Evolutionary conservation across 53 echinoderm and acorn worm species (phyloP), one percentile per base, ranked within the genome.

Genomic region (Arbacia lixula): DNA sequence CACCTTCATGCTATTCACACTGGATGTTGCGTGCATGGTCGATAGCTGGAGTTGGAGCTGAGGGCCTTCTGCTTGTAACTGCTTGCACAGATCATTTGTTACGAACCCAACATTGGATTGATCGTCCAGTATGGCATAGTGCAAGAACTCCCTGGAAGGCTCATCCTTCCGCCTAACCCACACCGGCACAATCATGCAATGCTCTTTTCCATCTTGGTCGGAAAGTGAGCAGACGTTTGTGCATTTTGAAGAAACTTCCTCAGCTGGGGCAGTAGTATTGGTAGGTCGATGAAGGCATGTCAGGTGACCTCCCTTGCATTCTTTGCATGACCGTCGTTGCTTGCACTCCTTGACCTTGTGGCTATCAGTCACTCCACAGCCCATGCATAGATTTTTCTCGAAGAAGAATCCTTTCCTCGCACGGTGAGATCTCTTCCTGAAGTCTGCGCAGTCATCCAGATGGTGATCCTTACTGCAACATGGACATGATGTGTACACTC

Each of bases 141-240:
- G 33, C 1, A 66, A 36, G 53, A 21, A 49, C 25, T 77, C 77
- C 50, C 25, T 43, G 21, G 38, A 3, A 17, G 53, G 78, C 14
- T 79, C 53, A 22, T 37, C 65, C 34, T 9, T 32, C 3, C 6
- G 14, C 25, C 80, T 65, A 11, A 87, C 68, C 56, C 66, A 65
- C 14, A 86, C 86, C 1, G 86, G 86, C 5, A 86, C 36, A 36
- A 86, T 86, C 86, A 87, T 82, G 49, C 57, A 87, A 26, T 72
- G 60, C 31, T 88, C 88, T 49, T 32, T 38, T 17, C 85, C 55
- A 55, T 69, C 39, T 39, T 85, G 85, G 53, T 68, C 53, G 16
- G 20, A 53, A 20, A 32, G 43, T 4, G 51, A 51, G 40, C 57
- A 84, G 5, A 43, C 66, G 5, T 6, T 60, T 33, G 67, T 68